phyloP scores from a whole-genome alignment of 1,140 invertebrate species.

The Holcopasites calliopsidis region DNA sequence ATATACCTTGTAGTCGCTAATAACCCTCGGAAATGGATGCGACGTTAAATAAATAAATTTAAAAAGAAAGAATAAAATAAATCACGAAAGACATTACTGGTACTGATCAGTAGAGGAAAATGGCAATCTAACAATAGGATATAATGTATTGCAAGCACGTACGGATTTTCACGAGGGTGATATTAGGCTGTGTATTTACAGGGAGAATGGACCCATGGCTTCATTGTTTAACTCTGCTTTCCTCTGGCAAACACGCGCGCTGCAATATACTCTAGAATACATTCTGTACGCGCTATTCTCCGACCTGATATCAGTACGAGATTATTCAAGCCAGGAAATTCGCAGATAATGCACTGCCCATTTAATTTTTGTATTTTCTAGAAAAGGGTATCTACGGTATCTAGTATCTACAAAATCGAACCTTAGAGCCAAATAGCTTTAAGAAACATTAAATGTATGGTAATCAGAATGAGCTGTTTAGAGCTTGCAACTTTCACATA shows the following conservation, averaged over 20 bases:
- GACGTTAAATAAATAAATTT: not conserved
- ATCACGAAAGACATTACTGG: too few species aligned
- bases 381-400: too few species aligned
- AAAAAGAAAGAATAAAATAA: not conserved
- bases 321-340: constrained; percentile 1
- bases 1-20: not conserved
- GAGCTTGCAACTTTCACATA: too few species aligned
- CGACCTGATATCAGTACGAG: not conserved
- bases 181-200: not conserved
- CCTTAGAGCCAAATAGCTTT: too few species aligned
- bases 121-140: too few species aligned
- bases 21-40: too few species aligned
- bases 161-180: not conserved
- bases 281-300: not conserved
- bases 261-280: not conserved
- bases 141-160: not conserved
- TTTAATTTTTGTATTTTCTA: not conserved
- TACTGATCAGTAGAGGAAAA: too few species aligned
- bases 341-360: not conserved
- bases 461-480: too few species aligned
- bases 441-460: too few species aligned
- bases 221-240: constrained; percentile 10
- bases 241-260: not conserved
- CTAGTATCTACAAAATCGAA: too few species aligned
- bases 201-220: not conserved